Evolutionary conservation across 2,113 vertebrate species (phyloP), one percentile per base, ranked within the genome.

Genomic region (Cinclus cinclus): DNA sequence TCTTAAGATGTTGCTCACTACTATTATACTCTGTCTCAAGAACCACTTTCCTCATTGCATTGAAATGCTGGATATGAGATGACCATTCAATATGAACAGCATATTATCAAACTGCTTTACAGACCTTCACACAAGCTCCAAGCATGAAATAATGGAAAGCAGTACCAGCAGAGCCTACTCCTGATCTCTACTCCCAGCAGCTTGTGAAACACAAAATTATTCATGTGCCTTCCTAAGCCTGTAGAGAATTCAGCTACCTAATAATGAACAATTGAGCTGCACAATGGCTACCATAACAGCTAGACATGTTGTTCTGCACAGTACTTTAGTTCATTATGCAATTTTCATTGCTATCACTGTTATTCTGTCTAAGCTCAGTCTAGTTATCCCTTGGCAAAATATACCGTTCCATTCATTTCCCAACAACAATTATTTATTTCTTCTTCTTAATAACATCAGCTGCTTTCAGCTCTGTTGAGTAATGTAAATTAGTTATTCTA

Each of bases 401-500:
- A 77, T 25, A 59, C 52, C 47, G 35, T 47, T 90, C 59, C 46
- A 78, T 81, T 96, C 85, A 85, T 90, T 89, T 89, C 79, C 64
- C 59, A 81, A 58, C 11, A 83, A 74, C 62, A 84, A 76, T 70
- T 92, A 62, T 91, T 97, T 94, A 79, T 77, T 94, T 90, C 65
- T 88, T 90, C 62, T 87, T 80, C 88, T 52, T 81, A 82, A 83
- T 62, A 94, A 47, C 39, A 89, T 78, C 78, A 64, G 73, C 83
- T 89, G 76, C 76, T 80, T 84, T 86, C 86, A 84, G 49, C 62
- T 90, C 90, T 70, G 73, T 37, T 89, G 69, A 92, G 75, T 41
- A 92, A 96, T 83, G 55, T 64, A 92, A 94, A 94, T 94, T 64
- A 84, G 87, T 82, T 92, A 87, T 71, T 94, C 76, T 67, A 19